Evolutionary conservation across 64 coral and sea anemone genomes (phyloP).

Genomic region (Trachythela sp.): DNA sequence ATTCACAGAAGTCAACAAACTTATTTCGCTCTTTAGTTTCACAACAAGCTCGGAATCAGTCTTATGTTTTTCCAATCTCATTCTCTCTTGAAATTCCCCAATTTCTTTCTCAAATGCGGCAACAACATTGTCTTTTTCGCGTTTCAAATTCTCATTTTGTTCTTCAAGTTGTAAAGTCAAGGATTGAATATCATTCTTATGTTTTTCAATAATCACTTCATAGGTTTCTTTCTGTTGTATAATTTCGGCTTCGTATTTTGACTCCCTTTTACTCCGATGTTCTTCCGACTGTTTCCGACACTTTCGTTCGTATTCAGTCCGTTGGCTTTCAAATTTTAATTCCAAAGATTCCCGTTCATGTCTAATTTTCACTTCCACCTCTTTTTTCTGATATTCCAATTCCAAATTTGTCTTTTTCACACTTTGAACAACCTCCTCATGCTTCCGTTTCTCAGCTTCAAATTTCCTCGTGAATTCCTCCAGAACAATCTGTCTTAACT

Average conservation of each 20-base stretch:
- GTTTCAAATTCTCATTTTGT: conserved; percentile 78
- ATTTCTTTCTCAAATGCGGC: conserved; percentile 87
- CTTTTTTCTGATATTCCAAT: conserved; percentile 84
- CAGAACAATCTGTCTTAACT: conserved; percentile 61
- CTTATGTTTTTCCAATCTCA: not conserved
- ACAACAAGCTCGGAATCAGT: not conserved
- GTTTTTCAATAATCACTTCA: conserved; percentile 73
- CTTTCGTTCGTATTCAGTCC: conserved; percentile 79
- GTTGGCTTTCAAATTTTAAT: conserved; percentile 67
- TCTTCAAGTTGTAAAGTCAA: conserved; percentile 82
- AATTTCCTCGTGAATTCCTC: conserved; percentile 65
- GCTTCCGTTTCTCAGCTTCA: conserved; percentile 66
- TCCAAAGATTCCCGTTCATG: conserved; percentile 84
- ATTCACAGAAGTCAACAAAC: not conserved
- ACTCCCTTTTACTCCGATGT: conserved; percentile 49
- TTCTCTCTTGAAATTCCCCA: not conserved
- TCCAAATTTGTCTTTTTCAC: conserved; percentile 69
- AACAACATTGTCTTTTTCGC: conserved; percentile 87
- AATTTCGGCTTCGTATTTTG: conserved; percentile 59
- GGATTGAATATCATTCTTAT: conserved; percentile 69
- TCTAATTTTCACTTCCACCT: conserved; percentile 62
- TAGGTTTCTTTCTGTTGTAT: conserved; percentile 71
- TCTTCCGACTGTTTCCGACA: conserved; percentile 54
- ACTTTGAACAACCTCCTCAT: conserved; percentile 60
- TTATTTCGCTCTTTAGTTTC: conserved; percentile 1